Base-by-base conservation (phyloP, 2,888 invertebrate species). In the Gryllus longicercus region DNA sequence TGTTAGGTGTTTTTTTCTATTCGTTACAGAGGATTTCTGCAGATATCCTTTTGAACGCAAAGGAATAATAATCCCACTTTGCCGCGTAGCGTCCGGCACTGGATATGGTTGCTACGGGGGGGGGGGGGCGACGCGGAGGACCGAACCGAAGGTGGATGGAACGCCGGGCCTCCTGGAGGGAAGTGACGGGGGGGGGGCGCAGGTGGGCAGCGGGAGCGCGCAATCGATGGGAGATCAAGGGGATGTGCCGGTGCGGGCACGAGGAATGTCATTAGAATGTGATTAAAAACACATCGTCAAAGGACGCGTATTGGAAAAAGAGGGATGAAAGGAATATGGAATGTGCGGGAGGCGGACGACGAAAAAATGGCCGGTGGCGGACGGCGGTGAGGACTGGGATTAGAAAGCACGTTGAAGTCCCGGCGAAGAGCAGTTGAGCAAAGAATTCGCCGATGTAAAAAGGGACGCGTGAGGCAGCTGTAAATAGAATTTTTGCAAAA, bases 181-280 rank as follows among this genome's bases (percentile, higher is more conserved):
- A 63, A 11, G 63, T 11, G 14, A 5, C 10, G 63, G 63, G 16
- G 5, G 63, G n/a, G 18, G 2, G 63, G 63, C 1, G 5, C 63
- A 63, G 63, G 63, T 63, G n/a, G n/a, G 63, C 14, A 14, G 16
- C n/a, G 16, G 63, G 12, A 1, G 11, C 4, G 11, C 3, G 38
- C 14, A 63, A 63, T 63, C 63, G 63, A 63, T 63, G 63, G 4
- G 63, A 63, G 63, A 63, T 63, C 63, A 63, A 63, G 63, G 63
- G n/a, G 63, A 63, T n/a, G 38, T 5, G 5, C 3, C 63, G n/a
- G 63, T 4, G n/a, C 4, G n/a, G 63, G 63, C n/a, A 63, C 14
- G 63, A n/a, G 63, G 63, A 63, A 63, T 63, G 63, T 63, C 63
- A 63, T 63, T 63, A 63, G 63, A 63, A 63, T 63, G 63, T 63